Conservation (phyloP, 2,113 vertebrate genomes). For the Labeo catla region DNA sequence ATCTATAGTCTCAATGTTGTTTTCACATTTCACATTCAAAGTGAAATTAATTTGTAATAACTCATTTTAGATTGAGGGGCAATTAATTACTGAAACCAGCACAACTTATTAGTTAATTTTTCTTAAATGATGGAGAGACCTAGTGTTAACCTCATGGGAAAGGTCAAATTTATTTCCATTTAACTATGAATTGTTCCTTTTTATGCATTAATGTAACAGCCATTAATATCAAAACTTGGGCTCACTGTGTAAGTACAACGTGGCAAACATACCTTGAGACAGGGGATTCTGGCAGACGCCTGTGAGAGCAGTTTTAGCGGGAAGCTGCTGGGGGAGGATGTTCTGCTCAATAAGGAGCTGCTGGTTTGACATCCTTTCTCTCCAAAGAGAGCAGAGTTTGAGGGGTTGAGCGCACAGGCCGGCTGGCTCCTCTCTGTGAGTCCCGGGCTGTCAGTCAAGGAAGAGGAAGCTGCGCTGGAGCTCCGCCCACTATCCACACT, state of each 20-base stretch:
- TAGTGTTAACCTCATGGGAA: background rate
- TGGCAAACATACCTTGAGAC: constrained; percentile 68
- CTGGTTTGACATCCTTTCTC: constrained; percentile 65
- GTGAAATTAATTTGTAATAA: too few relatives aligned
- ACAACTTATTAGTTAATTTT: too few relatives aligned
- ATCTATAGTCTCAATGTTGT: too few relatives aligned
- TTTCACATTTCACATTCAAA: too few relatives aligned
- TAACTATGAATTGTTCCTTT: too few relatives aligned
- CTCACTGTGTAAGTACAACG: background rate
- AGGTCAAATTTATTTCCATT: background rate
- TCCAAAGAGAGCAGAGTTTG: constrained; percentile 53
- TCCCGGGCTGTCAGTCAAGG: constrained; percentile 34
- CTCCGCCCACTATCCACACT: constrained; percentile 3
- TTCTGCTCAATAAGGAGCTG: constrained; percentile 59
- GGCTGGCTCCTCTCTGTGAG: constrained; percentile 60
- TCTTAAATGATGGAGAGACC: too few relatives aligned
- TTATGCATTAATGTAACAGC: background rate
- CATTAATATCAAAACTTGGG: background rate
- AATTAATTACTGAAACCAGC: too few relatives aligned
- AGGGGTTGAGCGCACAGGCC: constrained; percentile 44
- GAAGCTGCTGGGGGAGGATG: constrained; percentile 67
- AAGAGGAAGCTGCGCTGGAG: constrained; percentile 7
- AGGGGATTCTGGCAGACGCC: constrained; percentile 69
- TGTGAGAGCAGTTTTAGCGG: constrained; percentile 66
- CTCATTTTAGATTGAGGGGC: too few relatives aligned